Conservation (phyloP, 2,888 invertebrate genomes). For the Cinara cedri region DNA sequence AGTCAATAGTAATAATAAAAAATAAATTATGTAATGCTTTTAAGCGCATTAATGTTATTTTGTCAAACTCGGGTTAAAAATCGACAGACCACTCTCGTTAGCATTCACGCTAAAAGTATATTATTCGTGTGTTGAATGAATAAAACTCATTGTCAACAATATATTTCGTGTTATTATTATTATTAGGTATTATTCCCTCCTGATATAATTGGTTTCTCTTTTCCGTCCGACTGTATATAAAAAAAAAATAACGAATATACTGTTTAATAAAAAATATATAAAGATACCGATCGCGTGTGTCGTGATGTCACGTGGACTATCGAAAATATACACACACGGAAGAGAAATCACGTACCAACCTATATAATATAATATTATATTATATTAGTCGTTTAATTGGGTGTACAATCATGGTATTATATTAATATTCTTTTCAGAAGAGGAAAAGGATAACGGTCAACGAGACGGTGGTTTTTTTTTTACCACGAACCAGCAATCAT, state of each 20-base stretch:
- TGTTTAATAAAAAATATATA: neutral
- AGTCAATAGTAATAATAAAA: too few relatives aligned
- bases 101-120: neutral
- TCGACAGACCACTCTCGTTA: neutral
- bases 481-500: too few relatives aligned
- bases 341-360: conserved; percentile 11
- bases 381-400: too few relatives aligned
- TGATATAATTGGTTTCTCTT: neutral
- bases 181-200: too few relatives aligned
- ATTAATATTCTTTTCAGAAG: neutral
- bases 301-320: conserved; percentile 14
- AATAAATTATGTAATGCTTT: too few relatives aligned
- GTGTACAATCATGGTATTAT: neutral
- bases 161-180: neutral
- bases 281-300: conserved; percentile 6
- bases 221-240: neutral
- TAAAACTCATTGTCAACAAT: neutral
- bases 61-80: too few relatives aligned
- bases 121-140: neutral
- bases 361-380: too few relatives aligned
- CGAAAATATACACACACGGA: neutral
- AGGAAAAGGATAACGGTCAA: too few relatives aligned
- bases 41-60: too few relatives aligned
- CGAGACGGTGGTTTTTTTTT: neutral
- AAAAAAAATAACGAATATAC: neutral